Conservation (phyloP, 2,797 vertebrate species). For the Sardinella longiceps region DNA sequence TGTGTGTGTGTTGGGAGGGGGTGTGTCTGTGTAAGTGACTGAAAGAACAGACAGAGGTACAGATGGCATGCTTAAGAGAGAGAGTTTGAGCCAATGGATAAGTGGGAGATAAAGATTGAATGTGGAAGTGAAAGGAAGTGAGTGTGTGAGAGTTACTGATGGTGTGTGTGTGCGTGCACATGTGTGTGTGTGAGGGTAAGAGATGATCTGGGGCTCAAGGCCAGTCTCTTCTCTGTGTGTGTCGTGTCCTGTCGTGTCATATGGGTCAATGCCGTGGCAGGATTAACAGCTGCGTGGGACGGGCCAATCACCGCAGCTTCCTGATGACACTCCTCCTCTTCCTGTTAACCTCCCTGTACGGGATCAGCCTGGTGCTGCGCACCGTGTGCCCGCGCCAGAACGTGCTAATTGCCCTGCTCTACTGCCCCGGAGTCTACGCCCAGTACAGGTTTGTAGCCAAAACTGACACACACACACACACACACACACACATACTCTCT, state of each 20-base stretch:
- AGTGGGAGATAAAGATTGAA: not conserved
- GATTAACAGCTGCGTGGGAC: conserved; percentile 98
- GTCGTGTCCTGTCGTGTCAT: conserved; percentile 40
- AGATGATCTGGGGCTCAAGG: conserved; percentile 15
- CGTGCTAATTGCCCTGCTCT: conserved; percentile 82
- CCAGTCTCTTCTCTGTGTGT: conserved; percentile 46
- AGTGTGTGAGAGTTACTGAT: not conserved
- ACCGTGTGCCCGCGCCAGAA: conserved; percentile 82
- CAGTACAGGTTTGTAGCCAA: conserved; percentile 66
- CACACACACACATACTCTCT: not conserved
- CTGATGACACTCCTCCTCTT: conserved; percentile 89
- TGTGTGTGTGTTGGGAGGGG: not conserved
- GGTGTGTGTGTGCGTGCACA: conserved; percentile 56
- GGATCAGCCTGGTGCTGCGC: conserved; percentile 86
- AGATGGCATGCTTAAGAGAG: not conserved
- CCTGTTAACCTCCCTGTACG: conserved; percentile 88
- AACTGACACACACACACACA: not conserved
- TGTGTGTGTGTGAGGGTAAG: not conserved
- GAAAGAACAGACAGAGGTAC: not conserved
- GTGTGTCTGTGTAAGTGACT: conserved; percentile 11
- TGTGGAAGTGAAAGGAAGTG: not conserved
- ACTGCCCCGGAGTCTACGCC: conserved; percentile 91
- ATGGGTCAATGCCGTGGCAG: conserved; percentile 66
- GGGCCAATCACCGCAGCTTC: conserved; percentile 91
- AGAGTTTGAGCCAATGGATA: not conserved